Evolutionary conservation across 2,888 invertebrate genomes (phyloP).

Genomic region (Luperina testacea): DNA sequence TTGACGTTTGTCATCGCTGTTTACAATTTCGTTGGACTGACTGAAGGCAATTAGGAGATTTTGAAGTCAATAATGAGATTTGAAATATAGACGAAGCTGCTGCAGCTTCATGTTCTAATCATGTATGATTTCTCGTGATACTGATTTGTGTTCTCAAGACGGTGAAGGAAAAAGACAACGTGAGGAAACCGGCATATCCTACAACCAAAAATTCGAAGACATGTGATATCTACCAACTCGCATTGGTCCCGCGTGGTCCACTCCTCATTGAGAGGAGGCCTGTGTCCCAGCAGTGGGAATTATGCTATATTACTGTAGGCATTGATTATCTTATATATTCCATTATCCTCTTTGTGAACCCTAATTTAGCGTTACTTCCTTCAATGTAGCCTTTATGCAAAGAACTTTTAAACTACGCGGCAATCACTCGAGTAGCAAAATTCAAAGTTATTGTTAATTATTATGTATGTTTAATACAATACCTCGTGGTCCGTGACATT

Average conservation of each 20-base stretch:
- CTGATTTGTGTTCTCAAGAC: background rate
- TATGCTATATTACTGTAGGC: too few species aligned
- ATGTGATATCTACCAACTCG: background rate
- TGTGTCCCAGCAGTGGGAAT: background rate
- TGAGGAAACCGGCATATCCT: background rate
- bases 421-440: background rate
- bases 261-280: too few species aligned
- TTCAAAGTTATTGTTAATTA: constrained; percentile 34
- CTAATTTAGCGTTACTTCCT: background rate
- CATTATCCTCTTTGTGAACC: background rate
- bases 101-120: background rate
- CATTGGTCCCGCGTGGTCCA: background rate
- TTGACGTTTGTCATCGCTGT: constrained; percentile 59
- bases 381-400: background rate
- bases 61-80: background rate
- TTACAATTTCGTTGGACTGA: constrained; percentile 47
- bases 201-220: background rate
- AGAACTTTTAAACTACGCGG: background rate
- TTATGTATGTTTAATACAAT: constrained; percentile 11
- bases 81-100: background rate
- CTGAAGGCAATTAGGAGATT: constrained; percentile 30
- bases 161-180: background rate
- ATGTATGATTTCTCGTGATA: background rate
- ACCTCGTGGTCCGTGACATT: constrained; percentile 69
- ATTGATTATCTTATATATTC: background rate